Conservation (phyloP, 2,113 vertebrate genomes). For the Eulemur rufifrons region DNA sequence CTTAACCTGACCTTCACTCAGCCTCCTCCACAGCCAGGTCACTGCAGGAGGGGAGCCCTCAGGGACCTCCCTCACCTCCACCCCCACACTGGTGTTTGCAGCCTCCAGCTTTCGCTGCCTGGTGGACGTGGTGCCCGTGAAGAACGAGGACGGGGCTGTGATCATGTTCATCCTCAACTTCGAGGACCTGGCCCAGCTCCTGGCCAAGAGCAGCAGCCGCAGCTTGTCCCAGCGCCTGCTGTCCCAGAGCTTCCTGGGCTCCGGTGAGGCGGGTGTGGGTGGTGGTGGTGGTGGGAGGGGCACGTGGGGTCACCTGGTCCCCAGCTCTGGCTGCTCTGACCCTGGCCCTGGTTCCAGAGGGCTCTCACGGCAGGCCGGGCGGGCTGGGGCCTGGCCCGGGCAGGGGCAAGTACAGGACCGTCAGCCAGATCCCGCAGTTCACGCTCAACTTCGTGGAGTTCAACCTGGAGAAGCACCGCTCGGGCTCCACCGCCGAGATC, state of each 20-base stretch:
- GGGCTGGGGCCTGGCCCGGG: slow-evolving; percentile 92
- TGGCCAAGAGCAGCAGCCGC: slow-evolving; percentile 85
- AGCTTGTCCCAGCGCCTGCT: slow-evolving; percentile 91
- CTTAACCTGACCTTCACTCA: slow-evolving; percentile 32
- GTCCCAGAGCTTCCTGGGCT: slow-evolving; percentile 87
- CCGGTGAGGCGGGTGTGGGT: slow-evolving; percentile 78
- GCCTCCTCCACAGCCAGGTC: neutral
- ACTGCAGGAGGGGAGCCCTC: neutral
- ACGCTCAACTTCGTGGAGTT: slow-evolving; percentile 94
- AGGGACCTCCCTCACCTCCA: neutral
- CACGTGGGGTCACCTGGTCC: slow-evolving; percentile 82
- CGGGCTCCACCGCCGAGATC: slow-evolving; percentile 94
- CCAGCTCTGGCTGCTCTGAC: slow-evolving; percentile 72
- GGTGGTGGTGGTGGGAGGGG: fast-evolving
- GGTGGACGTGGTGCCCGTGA: slow-evolving; percentile 96
- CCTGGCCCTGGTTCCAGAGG: slow-evolving; percentile 79
- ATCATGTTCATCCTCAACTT: slow-evolving; percentile 99
- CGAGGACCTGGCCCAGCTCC: slow-evolving; percentile 90
- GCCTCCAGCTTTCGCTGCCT: slow-evolving; percentile 94
- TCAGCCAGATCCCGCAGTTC: slow-evolving; percentile 95
- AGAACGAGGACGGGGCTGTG: slow-evolving; percentile 94
- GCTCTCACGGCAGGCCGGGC: slow-evolving; percentile 88
- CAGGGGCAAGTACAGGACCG: slow-evolving; percentile 91
- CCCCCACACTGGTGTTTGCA: slow-evolving; percentile 66
- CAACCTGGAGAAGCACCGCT: slow-evolving; percentile 92